Base-by-base conservation (phyloP, 2,113 vertebrate species). In the Callionymus lyra region DNA sequence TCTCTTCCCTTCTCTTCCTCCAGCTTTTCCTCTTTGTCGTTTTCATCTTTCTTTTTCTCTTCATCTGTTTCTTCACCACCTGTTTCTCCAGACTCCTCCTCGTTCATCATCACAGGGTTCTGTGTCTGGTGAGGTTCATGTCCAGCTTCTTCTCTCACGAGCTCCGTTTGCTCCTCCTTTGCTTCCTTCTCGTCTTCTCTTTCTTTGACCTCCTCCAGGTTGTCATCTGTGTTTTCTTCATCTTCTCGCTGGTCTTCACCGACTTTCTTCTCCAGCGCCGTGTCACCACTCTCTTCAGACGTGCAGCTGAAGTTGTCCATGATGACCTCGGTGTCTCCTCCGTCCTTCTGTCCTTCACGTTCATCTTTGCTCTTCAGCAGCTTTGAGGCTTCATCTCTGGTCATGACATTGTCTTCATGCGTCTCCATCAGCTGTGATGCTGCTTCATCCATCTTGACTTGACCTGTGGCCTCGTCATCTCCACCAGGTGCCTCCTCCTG, bases 391-490 rank as follows among this genome's bases (percentile, higher is more conserved):
- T 55, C 57, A 11, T n/a, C 40, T 31, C 43, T 15, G 27, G 14
- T 60, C 41, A 6, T 46, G 16, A 34, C 2, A 6, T 2, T 11
- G 47, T 12, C 43, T 35, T 34, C 12, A 15, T 53, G 40, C 41
- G 16, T 61, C 55, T n/a, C 9, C 15, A 15, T 53, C 63, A 18
- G 21, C 27, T 60, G 50, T 39, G 2, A 16, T 39, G 43, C 44
- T 6, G 10, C 1, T 12, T 43, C 1, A 0, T 62, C 46, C 31
- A 13, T 11, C 32, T 43, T 45, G 19, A 55, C 47, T 9, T 36
- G 33, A 41, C 27, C 4, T 16, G 2, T 8, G 9, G 10, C 31
- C 34, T 63, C 58, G 12, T 61, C 53, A 1, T 44, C 6, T 0
- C 0, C 6, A 6, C 32, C 59, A 34, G 16, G 44, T 34, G 2